Evolutionary conservation across 2,113 vertebrate species (phyloP).

Genomic region (Globicephala melas): DNA sequence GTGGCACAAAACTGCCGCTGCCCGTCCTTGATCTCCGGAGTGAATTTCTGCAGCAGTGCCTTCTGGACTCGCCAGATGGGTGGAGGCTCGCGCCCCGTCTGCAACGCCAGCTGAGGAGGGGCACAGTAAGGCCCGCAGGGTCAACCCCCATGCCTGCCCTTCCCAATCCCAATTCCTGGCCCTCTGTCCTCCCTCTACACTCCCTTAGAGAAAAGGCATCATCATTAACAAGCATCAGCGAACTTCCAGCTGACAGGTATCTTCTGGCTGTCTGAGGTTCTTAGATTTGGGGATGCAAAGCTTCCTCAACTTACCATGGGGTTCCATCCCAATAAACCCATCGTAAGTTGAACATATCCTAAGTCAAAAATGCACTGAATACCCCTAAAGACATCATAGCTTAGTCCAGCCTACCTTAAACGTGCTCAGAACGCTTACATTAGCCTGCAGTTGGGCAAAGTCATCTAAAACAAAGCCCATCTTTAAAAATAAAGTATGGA

Average conservation of each 20-base stretch:
- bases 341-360: background rate
- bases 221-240: rapidly evolving
- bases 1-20: constrained; percentile 95
- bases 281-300: background rate
- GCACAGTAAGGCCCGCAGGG: background rate
- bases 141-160: background rate
- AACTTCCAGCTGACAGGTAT: background rate
- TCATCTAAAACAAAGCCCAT: background rate
- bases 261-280: background rate
- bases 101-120: constrained; percentile 86
- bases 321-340: background rate
- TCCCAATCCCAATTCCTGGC: background rate
- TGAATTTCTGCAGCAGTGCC: constrained; percentile 94
- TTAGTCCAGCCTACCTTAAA: background rate
- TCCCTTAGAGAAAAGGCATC: background rate
- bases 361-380: background rate
- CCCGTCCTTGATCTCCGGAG: constrained; percentile 94
- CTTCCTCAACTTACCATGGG: background rate
- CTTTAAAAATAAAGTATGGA: background rate
- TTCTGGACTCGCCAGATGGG: constrained; percentile 96
- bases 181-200: background rate
- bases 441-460: background rate
- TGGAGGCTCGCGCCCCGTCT: constrained; percentile 92
- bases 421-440: background rate
- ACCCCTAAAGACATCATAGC: background rate